phyloP scores from a whole-genome alignment of 2,888 invertebrate genomes.

The Nebria salina region DNA sequence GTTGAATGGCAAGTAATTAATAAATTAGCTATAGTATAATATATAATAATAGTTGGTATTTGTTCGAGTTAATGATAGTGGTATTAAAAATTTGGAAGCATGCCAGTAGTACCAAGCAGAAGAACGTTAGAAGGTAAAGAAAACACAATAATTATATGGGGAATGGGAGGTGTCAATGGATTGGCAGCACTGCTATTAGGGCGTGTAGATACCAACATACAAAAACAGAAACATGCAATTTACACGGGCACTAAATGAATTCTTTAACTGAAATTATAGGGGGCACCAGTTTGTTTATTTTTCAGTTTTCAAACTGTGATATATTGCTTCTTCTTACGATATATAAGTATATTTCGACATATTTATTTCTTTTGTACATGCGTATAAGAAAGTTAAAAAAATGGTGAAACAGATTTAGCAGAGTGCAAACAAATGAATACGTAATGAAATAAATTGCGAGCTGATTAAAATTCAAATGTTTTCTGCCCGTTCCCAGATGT shows the following conservation, averaged over 20 bases:
- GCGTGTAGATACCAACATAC: conserved; percentile 34
- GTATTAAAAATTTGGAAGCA: conserved; percentile 29
- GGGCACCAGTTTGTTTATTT: conserved; percentile 24
- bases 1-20: background rate
- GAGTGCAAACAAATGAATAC: no score
- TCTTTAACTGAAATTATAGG: conserved; percentile 24
- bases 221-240: conserved; percentile 27
- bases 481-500: no score
- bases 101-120: conserved; percentile 19
- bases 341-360: no score
- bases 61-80: conserved; percentile 11
- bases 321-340: background rate
- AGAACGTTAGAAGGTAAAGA: conserved; percentile 12
- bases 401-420: no score
- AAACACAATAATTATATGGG: conserved; percentile 38
- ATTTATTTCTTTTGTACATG: no score
- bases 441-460: no score
- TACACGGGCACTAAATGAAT: conserved; percentile 3
- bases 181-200: conserved; percentile 33
- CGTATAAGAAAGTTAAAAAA: no score
- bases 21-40: background rate
- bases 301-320: background rate
- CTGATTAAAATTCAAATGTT: no score
- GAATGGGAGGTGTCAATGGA: conserved; percentile 39
- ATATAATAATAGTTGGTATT: background rate